Evolutionary conservation across 2,113 vertebrate species (phyloP).

Genomic region (Nansenia antarctica): DNA sequence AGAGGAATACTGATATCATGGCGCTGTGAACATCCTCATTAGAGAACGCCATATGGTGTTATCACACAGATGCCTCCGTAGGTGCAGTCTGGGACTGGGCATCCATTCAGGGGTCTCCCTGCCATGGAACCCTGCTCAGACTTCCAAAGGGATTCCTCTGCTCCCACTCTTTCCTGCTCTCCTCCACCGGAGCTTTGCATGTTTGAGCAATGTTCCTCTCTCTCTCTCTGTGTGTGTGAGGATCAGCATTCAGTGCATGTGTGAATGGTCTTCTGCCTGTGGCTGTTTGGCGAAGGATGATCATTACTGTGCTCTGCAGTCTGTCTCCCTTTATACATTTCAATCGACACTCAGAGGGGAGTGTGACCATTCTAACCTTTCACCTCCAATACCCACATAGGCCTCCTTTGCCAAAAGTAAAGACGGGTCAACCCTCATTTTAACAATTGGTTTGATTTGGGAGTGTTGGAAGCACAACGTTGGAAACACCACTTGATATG

Average conservation of each 20-base stretch:
- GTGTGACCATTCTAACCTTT: neutral
- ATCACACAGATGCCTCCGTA: constrained; percentile 56
- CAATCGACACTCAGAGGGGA: neutral
- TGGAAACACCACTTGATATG: neutral
- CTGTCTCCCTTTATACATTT: neutral
- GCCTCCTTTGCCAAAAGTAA: neutral
- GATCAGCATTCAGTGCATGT: neutral
- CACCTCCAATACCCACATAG: neutral
- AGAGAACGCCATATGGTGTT: constrained; percentile 65
- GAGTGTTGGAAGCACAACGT: neutral
- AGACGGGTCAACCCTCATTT: neutral
- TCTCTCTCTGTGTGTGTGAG: constrained; percentile 5
- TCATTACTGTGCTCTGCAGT: constrained; percentile 12
- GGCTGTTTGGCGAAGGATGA: constrained; percentile 25
- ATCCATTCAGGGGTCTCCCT: constrained; percentile 28
- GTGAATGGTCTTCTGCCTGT: neutral
- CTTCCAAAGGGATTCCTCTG: neutral
- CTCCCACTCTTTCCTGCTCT: neutral
- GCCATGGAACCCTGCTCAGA: constrained; percentile 15
- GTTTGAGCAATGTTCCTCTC: neutral
- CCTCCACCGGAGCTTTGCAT: neutral
- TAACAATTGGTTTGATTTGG: neutral
- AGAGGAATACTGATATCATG: constrained; percentile 59
- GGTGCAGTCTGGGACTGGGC: constrained; percentile 47
- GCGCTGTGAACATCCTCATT: constrained; percentile 65